Percentiles rank a stretch among this genome's conserved stretches.
Evolutionary conservation across 2,113 vertebrate species (phyloP).

Genomic region (Pyxicephalus adspersus): DNA sequence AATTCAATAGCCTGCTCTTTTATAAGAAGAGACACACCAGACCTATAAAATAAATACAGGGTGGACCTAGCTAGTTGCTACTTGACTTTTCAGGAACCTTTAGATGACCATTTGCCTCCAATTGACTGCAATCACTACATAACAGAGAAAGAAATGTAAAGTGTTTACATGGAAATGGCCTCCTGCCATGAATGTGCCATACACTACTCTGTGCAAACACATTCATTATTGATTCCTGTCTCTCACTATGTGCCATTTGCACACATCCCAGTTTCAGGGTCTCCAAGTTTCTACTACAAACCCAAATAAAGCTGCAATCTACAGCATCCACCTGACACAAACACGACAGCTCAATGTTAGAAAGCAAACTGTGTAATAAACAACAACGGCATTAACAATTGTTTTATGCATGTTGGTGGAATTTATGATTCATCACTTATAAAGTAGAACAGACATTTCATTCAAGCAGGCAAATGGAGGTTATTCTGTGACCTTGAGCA

Average conservation of each 20-base stretch:
- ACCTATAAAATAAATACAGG: too few species aligned
- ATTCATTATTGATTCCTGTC: background rate
- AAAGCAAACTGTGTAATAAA: too few species aligned
- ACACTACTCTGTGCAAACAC: background rate
- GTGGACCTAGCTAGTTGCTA: too few species aligned
- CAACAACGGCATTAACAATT: too few species aligned
- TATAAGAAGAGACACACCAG: too few species aligned
- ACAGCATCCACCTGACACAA: background rate
- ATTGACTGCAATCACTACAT: too few species aligned
- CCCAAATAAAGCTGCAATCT: background rate
- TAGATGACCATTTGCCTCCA: too few species aligned
- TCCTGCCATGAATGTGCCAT: constrained; percentile 2
- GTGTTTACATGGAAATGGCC: background rate
- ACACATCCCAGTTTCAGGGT: background rate
- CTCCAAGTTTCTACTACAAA: background rate
- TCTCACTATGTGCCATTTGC: constrained; percentile 7
- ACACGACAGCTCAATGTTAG: background rate
- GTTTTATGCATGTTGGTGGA: too few species aligned
- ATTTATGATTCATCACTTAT: too few species aligned
- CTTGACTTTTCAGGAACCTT: too few species aligned
- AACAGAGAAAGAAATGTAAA: background rate
- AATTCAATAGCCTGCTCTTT: too few species aligned
- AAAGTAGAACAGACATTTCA: too few species aligned
- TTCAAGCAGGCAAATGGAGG: background rate
- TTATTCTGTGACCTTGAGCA: background rate